Conservation (phyloP, 2,888 invertebrate genomes). For the Frankliniella fusca region DNA sequence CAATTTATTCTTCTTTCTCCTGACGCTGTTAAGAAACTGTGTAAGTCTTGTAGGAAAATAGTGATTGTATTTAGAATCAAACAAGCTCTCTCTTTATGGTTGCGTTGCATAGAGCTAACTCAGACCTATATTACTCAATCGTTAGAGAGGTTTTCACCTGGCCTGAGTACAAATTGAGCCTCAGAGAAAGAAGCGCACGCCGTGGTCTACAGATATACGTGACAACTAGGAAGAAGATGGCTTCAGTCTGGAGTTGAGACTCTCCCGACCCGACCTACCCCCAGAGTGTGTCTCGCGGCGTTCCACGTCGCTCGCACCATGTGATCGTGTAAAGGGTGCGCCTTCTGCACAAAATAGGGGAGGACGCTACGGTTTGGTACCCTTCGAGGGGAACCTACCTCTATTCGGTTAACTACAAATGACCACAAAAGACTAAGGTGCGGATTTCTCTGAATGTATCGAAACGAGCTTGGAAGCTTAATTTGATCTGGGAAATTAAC, state of each 20-base stretch:
- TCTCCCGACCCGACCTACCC: neutral
- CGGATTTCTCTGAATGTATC: slow-evolving; percentile 4
- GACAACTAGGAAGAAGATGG: neutral
- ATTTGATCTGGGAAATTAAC: neutral
- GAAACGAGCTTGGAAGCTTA: neutral
- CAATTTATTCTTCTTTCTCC: neutral
- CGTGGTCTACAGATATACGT: neutral
- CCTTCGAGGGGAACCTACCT: neutral
- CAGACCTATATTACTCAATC: slow-evolving; percentile 8
- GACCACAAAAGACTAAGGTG: slow-evolving; percentile 20
- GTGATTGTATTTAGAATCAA: slow-evolving; percentile 10
- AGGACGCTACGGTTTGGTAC: neutral
- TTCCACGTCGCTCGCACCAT: too few species aligned
- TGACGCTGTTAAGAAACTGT: neutral
- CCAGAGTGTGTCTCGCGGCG: too few species aligned
- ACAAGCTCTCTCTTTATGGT: slow-evolving; percentile 18
- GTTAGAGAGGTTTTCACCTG: slow-evolving; percentile 10
- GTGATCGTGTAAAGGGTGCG: too few species aligned
- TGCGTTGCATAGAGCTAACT: slow-evolving; percentile 10
- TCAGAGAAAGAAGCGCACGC: neutral
- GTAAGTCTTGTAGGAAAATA: neutral
- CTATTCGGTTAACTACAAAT: neutral
- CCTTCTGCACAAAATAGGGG: neutral
- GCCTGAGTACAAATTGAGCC: slow-evolving; percentile 2
- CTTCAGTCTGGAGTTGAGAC: neutral